Evolutionary conservation across 2,797 vertebrate genomes (phyloP).

Genomic region (Zonotrichia albicollis): DNA sequence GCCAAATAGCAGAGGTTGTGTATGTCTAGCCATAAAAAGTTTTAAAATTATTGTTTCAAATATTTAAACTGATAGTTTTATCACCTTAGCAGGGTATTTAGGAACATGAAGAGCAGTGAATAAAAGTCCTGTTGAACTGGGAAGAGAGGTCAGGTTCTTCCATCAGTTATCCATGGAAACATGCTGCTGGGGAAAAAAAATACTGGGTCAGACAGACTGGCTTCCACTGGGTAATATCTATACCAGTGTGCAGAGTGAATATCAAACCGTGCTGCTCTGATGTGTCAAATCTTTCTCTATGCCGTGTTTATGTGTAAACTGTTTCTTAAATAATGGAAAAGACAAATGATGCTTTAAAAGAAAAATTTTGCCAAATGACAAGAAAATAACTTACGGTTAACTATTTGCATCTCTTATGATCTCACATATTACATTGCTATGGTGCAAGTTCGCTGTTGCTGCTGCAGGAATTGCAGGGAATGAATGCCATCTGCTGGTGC

Average conservation of each 20-base stretch:
- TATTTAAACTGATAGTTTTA: not conserved
- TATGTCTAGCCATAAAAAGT: not conserved
- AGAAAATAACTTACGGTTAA: not conserved
- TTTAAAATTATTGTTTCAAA: not conserved
- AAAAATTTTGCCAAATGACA: not conserved
- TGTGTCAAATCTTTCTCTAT: not conserved
- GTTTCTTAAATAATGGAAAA: not conserved
- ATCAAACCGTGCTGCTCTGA: not conserved
- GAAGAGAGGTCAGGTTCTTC: not conserved
- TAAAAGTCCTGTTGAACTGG: not conserved
- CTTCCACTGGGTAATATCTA: not conserved
- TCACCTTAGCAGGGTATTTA: not conserved
- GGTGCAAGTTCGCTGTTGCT: not conserved
- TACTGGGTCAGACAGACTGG: not conserved
- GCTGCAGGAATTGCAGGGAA: conserved; percentile 35
- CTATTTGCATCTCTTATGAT: not conserved
- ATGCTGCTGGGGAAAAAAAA: not conserved
- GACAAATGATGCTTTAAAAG: not conserved
- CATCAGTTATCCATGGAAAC: not conserved
- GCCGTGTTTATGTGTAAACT: not conserved
- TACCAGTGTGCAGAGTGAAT: not conserved
- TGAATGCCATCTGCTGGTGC: conserved; percentile 78
- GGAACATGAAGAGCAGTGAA: not conserved
- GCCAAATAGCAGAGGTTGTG: not conserved
- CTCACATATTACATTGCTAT: not conserved